A percentile compares a stretch with the other conserved stretches of the same genome.
phyloP scores from a whole-genome alignment of 2,797 vertebrate species.

The Brachyalestes nurse region DNA sequence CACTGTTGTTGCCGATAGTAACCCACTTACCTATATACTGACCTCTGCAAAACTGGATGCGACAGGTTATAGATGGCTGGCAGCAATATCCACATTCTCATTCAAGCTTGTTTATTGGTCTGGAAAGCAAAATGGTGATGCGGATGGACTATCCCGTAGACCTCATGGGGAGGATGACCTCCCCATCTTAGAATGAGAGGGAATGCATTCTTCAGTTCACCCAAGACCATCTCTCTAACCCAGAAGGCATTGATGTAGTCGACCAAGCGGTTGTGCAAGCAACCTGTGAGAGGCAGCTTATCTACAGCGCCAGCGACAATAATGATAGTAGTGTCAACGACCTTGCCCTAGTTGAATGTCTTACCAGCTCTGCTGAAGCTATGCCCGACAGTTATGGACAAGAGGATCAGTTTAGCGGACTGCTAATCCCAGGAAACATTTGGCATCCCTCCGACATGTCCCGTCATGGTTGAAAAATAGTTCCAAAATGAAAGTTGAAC shows the following conservation, averaged over 20 bases:
- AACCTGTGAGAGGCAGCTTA: slow-evolving; percentile 33
- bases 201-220: slow-evolving; percentile 17
- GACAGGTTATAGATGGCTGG: background rate
- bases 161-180: background rate
- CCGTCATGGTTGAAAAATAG: too few relatives aligned
- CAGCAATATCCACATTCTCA: slow-evolving; percentile 4
- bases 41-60: slow-evolving; percentile 7
- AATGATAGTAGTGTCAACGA: background rate
- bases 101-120: background rate
- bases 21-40: background rate
- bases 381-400: slow-evolving; percentile 29
- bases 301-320: background rate
- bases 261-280: background rate
- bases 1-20: background rate
- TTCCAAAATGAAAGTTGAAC: too few relatives aligned
- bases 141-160: background rate
- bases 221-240: slow-evolving; percentile 1
- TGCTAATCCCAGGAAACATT: too few relatives aligned
- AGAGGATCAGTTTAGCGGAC: slow-evolving; percentile 11
- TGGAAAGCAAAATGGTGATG: slow-evolving; percentile 31
- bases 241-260: background rate
- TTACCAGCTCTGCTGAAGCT: background rate
- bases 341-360: slow-evolving; percentile 10
- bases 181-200: slow-evolving; percentile 31
- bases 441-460: too few relatives aligned